Percentiles rank a stretch among this genome's conserved stretches.
These are phyloP conservation scores for Platysternon megacephalum DNA, from an alignment of 2,113 vertebrate species.

Conservation along the genomic window DNA sequence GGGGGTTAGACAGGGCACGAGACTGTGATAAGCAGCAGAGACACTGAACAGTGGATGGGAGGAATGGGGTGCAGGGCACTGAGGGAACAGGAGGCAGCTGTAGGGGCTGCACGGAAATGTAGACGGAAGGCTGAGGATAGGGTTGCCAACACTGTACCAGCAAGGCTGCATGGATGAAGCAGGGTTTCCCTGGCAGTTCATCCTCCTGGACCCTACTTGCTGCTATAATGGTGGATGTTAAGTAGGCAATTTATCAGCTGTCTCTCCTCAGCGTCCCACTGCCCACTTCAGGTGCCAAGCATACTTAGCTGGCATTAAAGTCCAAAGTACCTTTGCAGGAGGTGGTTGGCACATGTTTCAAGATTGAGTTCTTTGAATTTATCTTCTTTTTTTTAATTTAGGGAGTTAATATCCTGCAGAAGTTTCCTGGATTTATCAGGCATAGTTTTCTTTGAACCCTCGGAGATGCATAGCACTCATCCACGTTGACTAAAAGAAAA, in stretches of 20 bases:
- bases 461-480: conserved; percentile 43
- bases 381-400: neutral
- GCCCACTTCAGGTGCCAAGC: neutral
- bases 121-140: neutral
- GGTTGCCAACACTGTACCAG: neutral
- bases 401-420: neutral
- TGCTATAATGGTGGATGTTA: neutral
- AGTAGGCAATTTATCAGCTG: neutral
- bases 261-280: neutral
- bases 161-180: neutral
- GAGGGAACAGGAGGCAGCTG: neutral
- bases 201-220: neutral
- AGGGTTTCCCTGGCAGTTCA: neutral
- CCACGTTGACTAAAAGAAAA: conserved; percentile 58
- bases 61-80: neutral
- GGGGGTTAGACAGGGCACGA: neutral
- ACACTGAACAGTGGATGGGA: neutral
- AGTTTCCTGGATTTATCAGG: neutral
- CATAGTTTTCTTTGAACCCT: accelerated
- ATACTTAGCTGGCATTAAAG: neutral
- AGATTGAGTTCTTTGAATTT: neutral
- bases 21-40: neutral
- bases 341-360: accelerated
- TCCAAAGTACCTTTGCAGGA: neutral
- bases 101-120: neutral